Evolutionary conservation across 1,140 invertebrate species (phyloP), one percentile per base, ranked within the genome.

Genomic region (Chelonus insularis): DNA sequence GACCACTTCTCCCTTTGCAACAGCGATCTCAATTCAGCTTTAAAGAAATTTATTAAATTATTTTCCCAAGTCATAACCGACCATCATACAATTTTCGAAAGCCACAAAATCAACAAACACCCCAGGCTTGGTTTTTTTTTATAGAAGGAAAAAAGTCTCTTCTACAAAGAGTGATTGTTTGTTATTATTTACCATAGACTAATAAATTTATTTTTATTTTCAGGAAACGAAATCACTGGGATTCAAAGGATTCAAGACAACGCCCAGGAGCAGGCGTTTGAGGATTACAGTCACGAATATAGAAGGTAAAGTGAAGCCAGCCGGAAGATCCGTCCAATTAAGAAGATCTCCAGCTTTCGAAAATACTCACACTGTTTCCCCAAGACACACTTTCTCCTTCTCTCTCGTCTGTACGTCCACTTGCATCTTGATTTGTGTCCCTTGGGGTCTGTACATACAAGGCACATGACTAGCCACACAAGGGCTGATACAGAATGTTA

Each of bases 361-460:
- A 43, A 43, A 43, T 18, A 18, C 41, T 16, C 12, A 43, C 14
- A 16, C 7, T 43, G 16, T 16, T 4, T 43, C 41, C 41, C 41
- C 41, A 43, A 43, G 14, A 18, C 14, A 43, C 41, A 43, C 41
- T 16, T 43, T 16, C 41, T 16, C 16, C 25, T 16, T 43, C 41
- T 43, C 14, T 14, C 12, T 16, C 14, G n/a, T 34, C 32, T n/a
- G 37, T 39, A 45, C 21, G 21, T 12, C 56, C 41, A 58, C 56
- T 58, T 48, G 43, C 47, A 48, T 14, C 56, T 58, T 58, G 43
- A 58, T 58, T 58, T 58, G 56, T 58, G 43, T 48, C 56, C 14
- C 14, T 45, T 11, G 14, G 41, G 16, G 37, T 59, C 32, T 23
- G 8, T 18, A 11, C n/a, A 18, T 14, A 48, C 50, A 20, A 21